Conservation (phyloP, 1,140 invertebrate species). For the Mizuhopecten yessoensis region DNA sequence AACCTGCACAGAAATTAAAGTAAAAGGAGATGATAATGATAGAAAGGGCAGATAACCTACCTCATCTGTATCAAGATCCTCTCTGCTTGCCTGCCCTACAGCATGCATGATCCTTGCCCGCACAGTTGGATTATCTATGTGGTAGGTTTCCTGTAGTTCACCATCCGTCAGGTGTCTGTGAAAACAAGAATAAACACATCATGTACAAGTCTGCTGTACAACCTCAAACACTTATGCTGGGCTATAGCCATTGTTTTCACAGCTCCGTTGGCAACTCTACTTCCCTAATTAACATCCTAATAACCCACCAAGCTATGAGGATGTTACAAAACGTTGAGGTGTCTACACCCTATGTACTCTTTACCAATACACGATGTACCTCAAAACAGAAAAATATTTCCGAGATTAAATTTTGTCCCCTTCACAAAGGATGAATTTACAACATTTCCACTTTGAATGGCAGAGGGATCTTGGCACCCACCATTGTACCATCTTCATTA, state of each 20-base stretch:
- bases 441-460: no score
- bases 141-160: constrained; percentile 73
- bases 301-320: not conserved
- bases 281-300: not conserved
- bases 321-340: not conserved
- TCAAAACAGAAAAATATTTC: no score
- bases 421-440: no score
- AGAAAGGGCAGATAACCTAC: constrained; percentile 55
- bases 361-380: no score
- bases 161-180: constrained; percentile 70
- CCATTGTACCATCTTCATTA: no score
- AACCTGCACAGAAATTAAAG: no score
- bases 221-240: not conserved
- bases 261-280: not conserved
- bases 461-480: no score
- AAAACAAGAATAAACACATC: constrained; percentile 43
- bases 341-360: not conserved
- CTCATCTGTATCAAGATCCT: constrained; percentile 76
- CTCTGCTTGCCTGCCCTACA: constrained; percentile 69
- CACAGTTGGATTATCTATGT: constrained; percentile 69
- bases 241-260: not conserved
- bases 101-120: constrained; percentile 71
- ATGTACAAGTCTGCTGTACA: not conserved
- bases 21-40: no score
- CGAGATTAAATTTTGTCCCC: no score